Conservation (phyloP, 2,888 invertebrate species). For the Tipula unca region DNA sequence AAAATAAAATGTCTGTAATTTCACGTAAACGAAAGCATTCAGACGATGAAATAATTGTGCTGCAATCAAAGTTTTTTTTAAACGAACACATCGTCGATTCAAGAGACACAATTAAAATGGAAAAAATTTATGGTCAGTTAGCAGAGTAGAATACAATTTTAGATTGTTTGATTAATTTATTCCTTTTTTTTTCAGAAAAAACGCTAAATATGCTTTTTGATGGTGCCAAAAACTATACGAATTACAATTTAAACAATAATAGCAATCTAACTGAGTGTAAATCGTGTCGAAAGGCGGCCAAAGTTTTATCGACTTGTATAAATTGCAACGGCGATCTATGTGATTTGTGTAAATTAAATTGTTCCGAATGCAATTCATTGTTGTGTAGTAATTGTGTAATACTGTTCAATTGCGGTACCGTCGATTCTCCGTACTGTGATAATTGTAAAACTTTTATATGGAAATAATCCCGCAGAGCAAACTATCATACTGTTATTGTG, state of each 20-base stretch:
- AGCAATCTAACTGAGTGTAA: not conserved
- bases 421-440: not conserved
- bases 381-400: conserved; percentile 1
- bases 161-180: not conserved
- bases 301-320: not conserved
- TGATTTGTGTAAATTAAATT: not conserved
- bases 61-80: not conserved
- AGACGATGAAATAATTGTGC: not conserved
- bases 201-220: not conserved
- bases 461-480: not conserved
- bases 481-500: not conserved
- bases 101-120: not conserved
- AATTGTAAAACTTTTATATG: not conserved
- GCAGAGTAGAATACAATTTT: not conserved
- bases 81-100: not conserved
- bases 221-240: not conserved
- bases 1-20: not conserved
- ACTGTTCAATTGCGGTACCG: not conserved
- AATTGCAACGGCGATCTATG: not conserved
- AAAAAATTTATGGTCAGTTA: not conserved
- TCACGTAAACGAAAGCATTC: not conserved
- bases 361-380: not conserved
- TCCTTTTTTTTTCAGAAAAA: not conserved
- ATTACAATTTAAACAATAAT: not conserved
- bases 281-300: not conserved